A percentile compares a stretch with the other conserved stretches of the same genome.
phyloP scores from a whole-genome alignment of 2,888 invertebrate species.

The Stomorhina lunata region DNA sequence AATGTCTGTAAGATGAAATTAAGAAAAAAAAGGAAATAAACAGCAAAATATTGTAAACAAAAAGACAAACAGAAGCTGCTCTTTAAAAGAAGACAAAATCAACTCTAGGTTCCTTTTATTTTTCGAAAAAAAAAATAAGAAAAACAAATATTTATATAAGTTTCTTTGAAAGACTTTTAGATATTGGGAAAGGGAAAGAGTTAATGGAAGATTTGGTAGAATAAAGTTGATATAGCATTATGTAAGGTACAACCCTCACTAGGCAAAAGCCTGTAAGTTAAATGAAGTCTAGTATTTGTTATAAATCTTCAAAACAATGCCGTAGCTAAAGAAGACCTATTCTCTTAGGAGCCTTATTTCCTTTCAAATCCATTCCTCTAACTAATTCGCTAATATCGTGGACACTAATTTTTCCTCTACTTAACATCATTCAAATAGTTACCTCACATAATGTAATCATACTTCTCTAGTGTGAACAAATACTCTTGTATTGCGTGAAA shows the following conservation, averaged over 20 bases:
- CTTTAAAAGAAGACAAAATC: conserved; percentile 31
- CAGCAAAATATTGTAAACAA: conserved; percentile 41
- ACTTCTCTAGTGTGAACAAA: neutral
- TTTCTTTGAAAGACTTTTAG: neutral
- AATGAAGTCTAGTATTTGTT: too few relatives aligned
- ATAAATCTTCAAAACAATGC: too few relatives aligned
- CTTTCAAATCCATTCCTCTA: too few relatives aligned
- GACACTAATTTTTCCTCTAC: neutral
- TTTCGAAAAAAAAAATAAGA: conserved; percentile 11
- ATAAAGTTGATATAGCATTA: too few relatives aligned
- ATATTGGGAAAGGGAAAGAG: neutral
- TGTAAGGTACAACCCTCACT: too few relatives aligned
- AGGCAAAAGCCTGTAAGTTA: too few relatives aligned
- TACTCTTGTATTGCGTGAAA: conserved; percentile 35
- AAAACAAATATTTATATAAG: conserved; percentile 42
- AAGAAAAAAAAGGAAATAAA: conserved; percentile 10
- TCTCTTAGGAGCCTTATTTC: too few relatives aligned
- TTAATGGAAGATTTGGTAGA: neutral
- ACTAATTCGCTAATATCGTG: too few relatives aligned
- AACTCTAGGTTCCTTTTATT: conserved; percentile 16
- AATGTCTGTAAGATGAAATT: conserved; percentile 46
- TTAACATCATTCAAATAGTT: too few relatives aligned
- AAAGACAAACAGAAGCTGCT: conserved; percentile 45
- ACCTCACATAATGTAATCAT: neutral
- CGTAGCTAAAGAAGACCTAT: too few relatives aligned